Conservation (phyloP, 2,113 vertebrate genomes). For the Semnopithecus entellus region DNA sequence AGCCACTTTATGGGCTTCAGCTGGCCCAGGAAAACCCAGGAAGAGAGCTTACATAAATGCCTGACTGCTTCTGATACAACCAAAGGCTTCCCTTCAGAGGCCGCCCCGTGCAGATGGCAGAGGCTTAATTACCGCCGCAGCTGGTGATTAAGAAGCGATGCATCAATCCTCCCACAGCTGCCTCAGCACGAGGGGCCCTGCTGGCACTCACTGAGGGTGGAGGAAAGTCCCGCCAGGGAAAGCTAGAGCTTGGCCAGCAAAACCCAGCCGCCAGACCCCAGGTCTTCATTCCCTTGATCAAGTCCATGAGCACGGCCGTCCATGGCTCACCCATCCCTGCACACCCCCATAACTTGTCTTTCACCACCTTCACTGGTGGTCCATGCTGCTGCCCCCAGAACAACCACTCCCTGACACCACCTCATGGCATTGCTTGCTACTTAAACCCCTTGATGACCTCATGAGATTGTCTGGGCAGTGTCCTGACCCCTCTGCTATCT, state of each 20-base stretch:
- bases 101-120: background rate
- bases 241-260: background rate
- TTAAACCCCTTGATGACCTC: background rate
- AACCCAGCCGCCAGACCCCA: background rate
- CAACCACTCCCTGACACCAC: too few species aligned
- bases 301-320: accelerated
- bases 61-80: background rate
- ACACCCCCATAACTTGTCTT: background rate
- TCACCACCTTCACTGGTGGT: background rate
- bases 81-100: background rate
- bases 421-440: background rate
- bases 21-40: background rate
- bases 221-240: background rate
- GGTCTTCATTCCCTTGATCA: background rate
- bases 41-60: background rate
- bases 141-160: background rate
- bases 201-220: background rate
- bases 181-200: background rate
- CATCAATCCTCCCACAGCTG: background rate
- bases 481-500: background rate
- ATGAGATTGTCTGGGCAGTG: background rate
- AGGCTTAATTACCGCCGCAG: conserved; percentile 9
- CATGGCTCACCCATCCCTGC: background rate
- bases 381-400: background rate
- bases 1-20: background rate